Evolutionary conservation across 2,888 invertebrate species (phyloP), one percentile per base, ranked within the genome.

Genomic region (Pollenia griseotomentosa): DNA sequence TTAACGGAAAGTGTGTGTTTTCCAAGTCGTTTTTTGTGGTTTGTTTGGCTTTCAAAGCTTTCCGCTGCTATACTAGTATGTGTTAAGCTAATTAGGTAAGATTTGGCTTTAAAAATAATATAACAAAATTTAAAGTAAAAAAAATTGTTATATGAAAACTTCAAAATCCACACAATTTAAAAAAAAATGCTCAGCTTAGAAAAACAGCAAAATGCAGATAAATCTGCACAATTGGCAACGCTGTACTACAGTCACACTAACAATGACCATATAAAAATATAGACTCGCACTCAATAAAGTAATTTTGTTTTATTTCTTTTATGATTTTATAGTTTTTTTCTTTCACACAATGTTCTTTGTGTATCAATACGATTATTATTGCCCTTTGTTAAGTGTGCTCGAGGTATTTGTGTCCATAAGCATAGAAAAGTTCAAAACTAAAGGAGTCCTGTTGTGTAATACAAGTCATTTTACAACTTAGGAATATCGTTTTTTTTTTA

Each of bases 291-390:
- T 75, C 78, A 68, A 79, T 83, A 83, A 86, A 75, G 75, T 80
- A 46, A 85, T 84, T 84, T 59, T 48, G 42, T 81, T 66, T 66
- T 40, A 19, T 78, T 73, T 53, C 63, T 75, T 63, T 51, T 63
- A 63, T 63, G n/a, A 75, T 75, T 66, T 66, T 40, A 61, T 48
- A 16, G 46, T 23, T 48, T 23, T 70, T 33, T 57, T 53, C 42
- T 40, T 59, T 16, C 48, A 16, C 40, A 70, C 74, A 77, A 83
- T 51, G 73, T 66, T 73, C 55, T 74, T 84, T 83, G 57, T 71
- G 55, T 81, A 87, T 87, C 83, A 83, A 84, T 87, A 40, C 48
- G 68, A 77, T 87, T 87, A 74, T 87, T 84, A 87, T 87, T 84
- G 87, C 44, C 77, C 57, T 84, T 84, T 79, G 81, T 84, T 83